These are phyloP conservation scores for Reinhardtius hippoglossoides DNA, from an alignment of 2,113 vertebrate genomes.

Conservation along the genomic window DNA sequence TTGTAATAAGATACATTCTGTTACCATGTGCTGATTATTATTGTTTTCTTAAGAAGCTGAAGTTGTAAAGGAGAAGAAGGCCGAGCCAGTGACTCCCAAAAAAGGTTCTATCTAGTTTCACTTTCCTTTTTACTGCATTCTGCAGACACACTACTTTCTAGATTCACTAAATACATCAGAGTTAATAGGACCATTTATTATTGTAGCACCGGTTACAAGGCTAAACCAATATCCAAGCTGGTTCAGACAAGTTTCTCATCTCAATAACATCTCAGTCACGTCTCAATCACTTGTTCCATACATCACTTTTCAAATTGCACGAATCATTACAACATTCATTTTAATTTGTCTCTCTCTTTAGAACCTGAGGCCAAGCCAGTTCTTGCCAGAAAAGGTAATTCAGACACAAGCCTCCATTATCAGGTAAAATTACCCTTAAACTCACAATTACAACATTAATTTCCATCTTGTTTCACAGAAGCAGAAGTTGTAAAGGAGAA, in stretches of 20 bases:
- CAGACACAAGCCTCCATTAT: neutral
- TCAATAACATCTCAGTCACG: too few relatives aligned
- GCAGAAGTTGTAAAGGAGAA: slow-evolving; percentile 46
- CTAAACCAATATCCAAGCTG: too few relatives aligned
- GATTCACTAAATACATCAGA: too few relatives aligned
- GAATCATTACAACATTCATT: neutral
- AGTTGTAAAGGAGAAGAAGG: slow-evolving; percentile 55
- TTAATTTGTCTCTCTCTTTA: slow-evolving; percentile 8
- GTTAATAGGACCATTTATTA: too few relatives aligned
- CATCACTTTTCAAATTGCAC: neutral
- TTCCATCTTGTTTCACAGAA: slow-evolving; percentile 13
- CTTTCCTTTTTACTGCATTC: neutral
- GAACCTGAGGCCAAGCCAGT: slow-evolving; percentile 47
- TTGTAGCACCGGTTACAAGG: too few relatives aligned
- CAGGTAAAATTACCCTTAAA: neutral
- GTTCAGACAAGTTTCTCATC: too few relatives aligned
- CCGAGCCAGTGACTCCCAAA: slow-evolving; percentile 34
- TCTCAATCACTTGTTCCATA: neutral
- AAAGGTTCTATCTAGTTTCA: slow-evolving; percentile 45
- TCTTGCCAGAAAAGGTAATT: slow-evolving; percentile 55
- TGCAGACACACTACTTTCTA: too few relatives aligned
- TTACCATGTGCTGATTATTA: neutral
- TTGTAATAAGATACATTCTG: neutral
- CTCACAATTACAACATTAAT: neutral
- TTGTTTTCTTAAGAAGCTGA: slow-evolving; percentile 21